phyloP scores from a whole-genome alignment of 2,888 invertebrate genomes.

The Agrochola lota region DNA sequence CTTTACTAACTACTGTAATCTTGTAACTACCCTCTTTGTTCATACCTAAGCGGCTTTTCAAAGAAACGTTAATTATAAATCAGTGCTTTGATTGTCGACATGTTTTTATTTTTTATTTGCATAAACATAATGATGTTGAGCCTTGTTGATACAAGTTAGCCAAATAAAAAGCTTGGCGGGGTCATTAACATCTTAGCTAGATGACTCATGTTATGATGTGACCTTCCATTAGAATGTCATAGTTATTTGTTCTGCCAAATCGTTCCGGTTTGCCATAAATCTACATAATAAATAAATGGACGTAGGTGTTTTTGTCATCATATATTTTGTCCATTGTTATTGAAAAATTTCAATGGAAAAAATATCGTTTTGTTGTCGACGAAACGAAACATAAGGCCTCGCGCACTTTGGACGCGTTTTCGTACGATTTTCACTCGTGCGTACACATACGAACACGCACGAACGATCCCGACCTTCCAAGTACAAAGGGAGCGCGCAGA shows the following conservation, averaged over 20 bases:
- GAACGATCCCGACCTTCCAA: no score
- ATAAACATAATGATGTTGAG: background rate
- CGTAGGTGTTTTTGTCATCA: background rate
- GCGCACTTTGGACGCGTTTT: no score
- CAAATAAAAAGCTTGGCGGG: conserved; percentile 12
- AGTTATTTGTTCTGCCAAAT: conserved; percentile 7
- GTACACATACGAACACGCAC: no score
- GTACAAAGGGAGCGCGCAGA: no score
- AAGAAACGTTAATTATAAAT: background rate
- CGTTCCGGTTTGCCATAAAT: background rate
- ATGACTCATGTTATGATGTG: conserved; percentile 19
- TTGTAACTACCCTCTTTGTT: background rate
- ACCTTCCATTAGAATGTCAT: conserved; percentile 6
- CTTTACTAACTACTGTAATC: background rate
- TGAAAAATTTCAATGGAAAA: no score
- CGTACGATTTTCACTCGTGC: no score
- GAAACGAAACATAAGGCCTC: no score
- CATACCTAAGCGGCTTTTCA: background rate
- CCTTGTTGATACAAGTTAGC: conserved; percentile 13
- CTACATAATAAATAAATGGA: background rate
- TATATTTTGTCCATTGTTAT: no score
- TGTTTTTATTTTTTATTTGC: background rate
- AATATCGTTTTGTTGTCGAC: no score
- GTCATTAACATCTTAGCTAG: conserved; percentile 23
- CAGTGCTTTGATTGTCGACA: background rate